A percentile compares a stretch with the other conserved stretches of the same genome.
These are phyloP conservation scores for Charina bottae DNA, from an alignment of 2,113 vertebrate species.

Conservation along the genomic window DNA sequence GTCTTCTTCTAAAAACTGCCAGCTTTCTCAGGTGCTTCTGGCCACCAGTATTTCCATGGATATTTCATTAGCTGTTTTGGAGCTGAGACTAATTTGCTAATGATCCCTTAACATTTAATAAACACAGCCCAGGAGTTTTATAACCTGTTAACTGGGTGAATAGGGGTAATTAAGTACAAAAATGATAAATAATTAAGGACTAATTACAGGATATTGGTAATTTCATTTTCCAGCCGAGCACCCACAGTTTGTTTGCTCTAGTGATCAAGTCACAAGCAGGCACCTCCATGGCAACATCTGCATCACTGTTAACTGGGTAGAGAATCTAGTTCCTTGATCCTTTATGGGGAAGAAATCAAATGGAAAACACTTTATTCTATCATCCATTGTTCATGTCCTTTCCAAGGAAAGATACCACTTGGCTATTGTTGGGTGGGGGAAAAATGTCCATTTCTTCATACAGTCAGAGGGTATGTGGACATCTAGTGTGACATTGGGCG, in stretches of 20 bases:
- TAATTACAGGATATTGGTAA: slow-evolving; percentile 79
- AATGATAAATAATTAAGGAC: slow-evolving; percentile 84
- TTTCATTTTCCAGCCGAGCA: slow-evolving; percentile 72
- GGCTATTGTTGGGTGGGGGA: slow-evolving; percentile 52
- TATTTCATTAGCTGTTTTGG: slow-evolving; percentile 67
- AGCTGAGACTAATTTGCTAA: slow-evolving; percentile 66
- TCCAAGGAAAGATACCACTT: slow-evolving; percentile 50
- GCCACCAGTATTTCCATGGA: slow-evolving; percentile 56
- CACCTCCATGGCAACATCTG: slow-evolving; percentile 36
- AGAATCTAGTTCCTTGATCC: slow-evolving; percentile 42
- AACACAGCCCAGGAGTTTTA: slow-evolving; percentile 80
- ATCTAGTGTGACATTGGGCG: not conserved
- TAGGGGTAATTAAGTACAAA: slow-evolving; percentile 81
- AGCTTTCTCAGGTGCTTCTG: not conserved
- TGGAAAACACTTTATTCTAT: slow-evolving; percentile 66
- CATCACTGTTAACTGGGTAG: slow-evolving; percentile 26
- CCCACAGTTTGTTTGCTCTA: slow-evolving; percentile 63
- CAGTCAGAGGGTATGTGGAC: not conserved
- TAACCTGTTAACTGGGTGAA: slow-evolving; percentile 79
- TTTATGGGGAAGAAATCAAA: slow-evolving; percentile 60
- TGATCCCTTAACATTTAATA: slow-evolving; percentile 76
- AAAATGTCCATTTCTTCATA: slow-evolving; percentile 1
- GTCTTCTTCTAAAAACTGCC: not conserved
- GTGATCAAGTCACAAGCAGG: slow-evolving; percentile 29
- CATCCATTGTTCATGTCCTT: slow-evolving; percentile 66